Base-by-base conservation (phyloP, 2,888 invertebrate species). In the Mongoloraphidia duomilia region DNA sequence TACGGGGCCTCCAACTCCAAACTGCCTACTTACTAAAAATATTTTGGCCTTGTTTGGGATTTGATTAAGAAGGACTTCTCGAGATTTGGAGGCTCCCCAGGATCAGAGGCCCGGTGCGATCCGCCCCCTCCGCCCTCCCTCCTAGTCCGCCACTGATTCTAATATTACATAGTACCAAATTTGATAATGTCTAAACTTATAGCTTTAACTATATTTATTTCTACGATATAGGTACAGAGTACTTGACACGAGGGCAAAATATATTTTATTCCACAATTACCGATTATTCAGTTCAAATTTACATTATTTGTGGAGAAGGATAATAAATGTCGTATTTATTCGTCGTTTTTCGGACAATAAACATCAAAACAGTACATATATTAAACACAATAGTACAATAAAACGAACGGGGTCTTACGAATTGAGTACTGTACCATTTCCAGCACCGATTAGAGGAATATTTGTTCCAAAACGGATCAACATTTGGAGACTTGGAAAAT, bases 261-360 rank as follows among this genome's bases (percentile, higher is more conserved):
- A 79, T 59, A 67, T 89, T 37, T 64, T 88, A 50, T 67, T 87
- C 0, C 73, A 84, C 62, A 86, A 89, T 63, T 67, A 72, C 50
- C 69, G 83, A 6, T 67, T 89, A 2, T 80, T 86, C 57, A 70
- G 72, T 46, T 71, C 74, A 53, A 74, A 80, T 6, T 67, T 83
- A 52, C 75, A 80, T 58, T 82, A 82, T 58, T 63, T 89, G 11
- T 89, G 89, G 89, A 82, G 80, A 52, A 73, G 82, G 52, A 78
- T 88, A 44, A 75, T 87, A 13, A 82, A 84, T 57, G 79, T 84
- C 0, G 64, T 88, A 8, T 89, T 89, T 55, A 67, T 89, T 11
- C 74, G 75, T 44, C 72, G 74, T 56, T 37, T 39, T 45, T 12
- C 13, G 14, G 34, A 34, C 12, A 12, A 34, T 34, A 43, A 9